Evolutionary conservation across 2,888 invertebrate genomes (phyloP).

Genomic region (Ischnura elegans): DNA sequence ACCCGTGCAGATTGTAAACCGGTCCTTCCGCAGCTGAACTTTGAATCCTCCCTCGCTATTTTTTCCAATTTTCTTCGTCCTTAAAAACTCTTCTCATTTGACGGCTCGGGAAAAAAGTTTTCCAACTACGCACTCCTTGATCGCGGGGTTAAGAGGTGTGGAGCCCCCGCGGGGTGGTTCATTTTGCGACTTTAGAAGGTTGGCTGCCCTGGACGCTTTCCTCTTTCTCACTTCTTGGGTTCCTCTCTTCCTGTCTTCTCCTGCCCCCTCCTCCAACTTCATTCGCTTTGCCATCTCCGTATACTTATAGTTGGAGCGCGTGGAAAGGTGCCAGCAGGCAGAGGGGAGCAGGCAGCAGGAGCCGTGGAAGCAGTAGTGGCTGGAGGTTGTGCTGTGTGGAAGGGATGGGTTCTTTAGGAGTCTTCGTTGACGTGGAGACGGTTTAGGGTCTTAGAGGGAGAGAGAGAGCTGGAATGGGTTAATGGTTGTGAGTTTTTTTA

Average conservation of each 20-base stretch:
- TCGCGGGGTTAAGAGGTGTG: background rate
- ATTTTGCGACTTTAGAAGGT: constrained; percentile 13
- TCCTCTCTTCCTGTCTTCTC: background rate
- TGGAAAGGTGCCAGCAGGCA: constrained; percentile 41
- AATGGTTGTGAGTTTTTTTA: background rate
- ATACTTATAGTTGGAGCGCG: constrained; percentile 57
- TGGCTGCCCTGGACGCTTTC: constrained; percentile 39
- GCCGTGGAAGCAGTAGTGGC: too few species aligned
- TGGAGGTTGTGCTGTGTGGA: background rate
- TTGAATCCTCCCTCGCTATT: background rate
- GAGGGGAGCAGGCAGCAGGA: background rate
- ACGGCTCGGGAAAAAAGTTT: constrained; percentile 9
- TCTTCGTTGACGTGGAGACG: background rate
- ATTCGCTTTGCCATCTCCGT: background rate
- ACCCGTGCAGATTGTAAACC: background rate
- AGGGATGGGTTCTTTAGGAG: background rate
- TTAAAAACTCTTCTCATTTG: constrained; percentile 33
- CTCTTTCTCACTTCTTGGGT: background rate
- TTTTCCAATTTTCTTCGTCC: constrained; percentile 47
- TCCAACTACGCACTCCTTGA: background rate
- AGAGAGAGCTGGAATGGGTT: background rate
- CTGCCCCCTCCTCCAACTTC: background rate
- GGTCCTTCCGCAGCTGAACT: background rate
- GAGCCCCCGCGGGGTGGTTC: background rate
- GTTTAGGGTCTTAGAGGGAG: background rate